phyloP scores from a whole-genome alignment of 2,888 invertebrate species.

The Tridacna gigas region DNA sequence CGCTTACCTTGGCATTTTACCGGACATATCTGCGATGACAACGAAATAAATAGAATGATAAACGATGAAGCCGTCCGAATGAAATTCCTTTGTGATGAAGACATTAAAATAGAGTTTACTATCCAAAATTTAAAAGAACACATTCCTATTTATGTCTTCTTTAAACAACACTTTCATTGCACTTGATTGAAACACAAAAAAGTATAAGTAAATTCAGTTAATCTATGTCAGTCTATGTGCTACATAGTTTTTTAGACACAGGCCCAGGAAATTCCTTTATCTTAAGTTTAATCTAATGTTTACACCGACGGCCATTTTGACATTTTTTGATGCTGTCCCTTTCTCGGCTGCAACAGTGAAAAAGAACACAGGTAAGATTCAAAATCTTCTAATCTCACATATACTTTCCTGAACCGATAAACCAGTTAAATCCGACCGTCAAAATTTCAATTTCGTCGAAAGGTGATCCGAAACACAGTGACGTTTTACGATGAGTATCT shows the following conservation, averaged over 20 bases:
- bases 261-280: background rate
- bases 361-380: constrained; percentile 8
- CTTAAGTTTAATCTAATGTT: constrained; percentile 11
- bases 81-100: background rate
- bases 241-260: too few species aligned
- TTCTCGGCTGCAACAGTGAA: constrained; percentile 1
- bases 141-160: constrained; percentile 4
- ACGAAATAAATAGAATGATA: background rate
- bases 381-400: background rate
- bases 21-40: constrained; percentile 16
- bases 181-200: background rate
- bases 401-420: background rate
- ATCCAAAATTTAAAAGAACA: background rate
- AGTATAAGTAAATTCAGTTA: too few species aligned
- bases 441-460: background rate
- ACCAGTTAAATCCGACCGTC: background rate
- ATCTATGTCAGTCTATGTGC: too few species aligned
- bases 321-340: constrained; percentile 40
- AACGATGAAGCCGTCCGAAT: background rate
- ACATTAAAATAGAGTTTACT: constrained; percentile 8
- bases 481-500: constrained; percentile 1
- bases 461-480: background rate
- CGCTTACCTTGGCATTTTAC: constrained; percentile 27
- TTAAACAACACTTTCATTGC: background rate
- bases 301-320: constrained; percentile 49